Percentiles rank a stretch among this genome's conserved stretches.
These are phyloP conservation scores for Oreochromis mossambicus DNA, from an alignment of 2,797 vertebrate species.

Conservation along the genomic window DNA sequence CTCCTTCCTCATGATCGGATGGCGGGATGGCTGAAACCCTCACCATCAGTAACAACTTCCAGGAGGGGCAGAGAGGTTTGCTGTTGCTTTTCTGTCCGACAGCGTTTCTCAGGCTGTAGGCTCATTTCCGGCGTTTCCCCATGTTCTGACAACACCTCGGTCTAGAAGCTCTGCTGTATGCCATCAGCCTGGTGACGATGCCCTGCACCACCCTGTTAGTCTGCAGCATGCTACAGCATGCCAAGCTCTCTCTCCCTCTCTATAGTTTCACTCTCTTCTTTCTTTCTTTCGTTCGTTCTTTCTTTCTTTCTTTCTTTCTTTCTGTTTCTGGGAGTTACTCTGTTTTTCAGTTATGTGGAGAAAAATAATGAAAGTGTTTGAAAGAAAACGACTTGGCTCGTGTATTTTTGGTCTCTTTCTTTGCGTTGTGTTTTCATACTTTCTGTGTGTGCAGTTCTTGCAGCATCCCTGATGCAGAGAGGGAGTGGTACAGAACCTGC, in stretches of 20 bases:
- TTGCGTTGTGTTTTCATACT: not conserved
- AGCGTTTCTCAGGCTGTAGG: constrained; percentile 41
- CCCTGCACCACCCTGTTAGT: constrained; percentile 50
- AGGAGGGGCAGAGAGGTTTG: constrained; percentile 18
- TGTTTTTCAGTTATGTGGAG: constrained; percentile 80
- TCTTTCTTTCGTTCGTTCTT: constrained; percentile 29
- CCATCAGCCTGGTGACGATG: constrained; percentile 55
- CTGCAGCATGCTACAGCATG: constrained; percentile 76
- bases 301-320: constrained; percentile 39
- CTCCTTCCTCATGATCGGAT: constrained; percentile 17
- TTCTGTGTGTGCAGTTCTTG: not conserved
- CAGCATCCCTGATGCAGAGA: constrained; percentile 42
- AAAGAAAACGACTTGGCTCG: constrained; percentile 68
- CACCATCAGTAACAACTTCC: constrained; percentile 58
- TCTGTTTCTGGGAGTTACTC: constrained; percentile 65
- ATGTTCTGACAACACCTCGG: constrained; percentile 25
- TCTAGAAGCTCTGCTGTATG: constrained; percentile 45
- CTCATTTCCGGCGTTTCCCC: constrained; percentile 31
- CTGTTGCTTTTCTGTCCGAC: constrained; percentile 25
- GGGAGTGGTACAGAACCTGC: constrained; percentile 33
- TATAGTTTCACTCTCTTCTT: constrained; percentile 55
- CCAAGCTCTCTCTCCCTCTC: constrained; percentile 61
- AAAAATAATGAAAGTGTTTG: constrained; percentile 84
- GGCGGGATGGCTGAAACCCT: constrained; percentile 5
- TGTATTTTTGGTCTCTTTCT: constrained; percentile 41